Conservation (phyloP, 2,113 vertebrate genomes). For the Parus major region DNA sequence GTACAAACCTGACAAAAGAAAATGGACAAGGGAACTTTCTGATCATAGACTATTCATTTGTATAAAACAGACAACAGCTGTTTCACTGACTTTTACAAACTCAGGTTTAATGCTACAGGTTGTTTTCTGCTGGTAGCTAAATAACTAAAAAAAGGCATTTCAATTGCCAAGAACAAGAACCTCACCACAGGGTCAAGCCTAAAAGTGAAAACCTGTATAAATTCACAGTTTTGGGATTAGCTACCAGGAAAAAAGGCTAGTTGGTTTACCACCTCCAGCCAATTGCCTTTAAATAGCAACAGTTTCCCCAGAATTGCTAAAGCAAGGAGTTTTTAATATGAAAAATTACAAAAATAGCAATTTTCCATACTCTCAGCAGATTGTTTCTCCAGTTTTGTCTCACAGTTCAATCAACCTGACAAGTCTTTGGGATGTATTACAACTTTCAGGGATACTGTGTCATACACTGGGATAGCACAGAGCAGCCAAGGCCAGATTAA, state of each 20-base stretch:
- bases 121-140: background rate
- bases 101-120: background rate
- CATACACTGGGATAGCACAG: background rate
- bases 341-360: background rate
- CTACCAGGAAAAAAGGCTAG: background rate
- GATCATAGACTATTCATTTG: background rate
- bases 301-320: background rate
- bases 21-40: background rate
- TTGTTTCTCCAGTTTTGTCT: background rate
- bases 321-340: background rate
- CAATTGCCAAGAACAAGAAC: background rate
- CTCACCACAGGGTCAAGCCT: background rate
- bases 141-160: background rate
- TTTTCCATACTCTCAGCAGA: background rate
- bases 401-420: accelerated
- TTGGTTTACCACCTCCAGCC: background rate
- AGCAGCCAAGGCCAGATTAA: background rate
- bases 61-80: background rate
- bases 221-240: background rate
- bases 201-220: background rate
- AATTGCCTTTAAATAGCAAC: background rate
- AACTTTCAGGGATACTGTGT: background rate
- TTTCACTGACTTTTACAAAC: background rate
- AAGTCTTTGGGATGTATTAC: background rate
- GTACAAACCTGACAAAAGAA: background rate